Evolutionary conservation across 1,140 invertebrate species (phyloP), one percentile per base, ranked within the genome.

Genomic region (Brachionus sp.): DNA sequence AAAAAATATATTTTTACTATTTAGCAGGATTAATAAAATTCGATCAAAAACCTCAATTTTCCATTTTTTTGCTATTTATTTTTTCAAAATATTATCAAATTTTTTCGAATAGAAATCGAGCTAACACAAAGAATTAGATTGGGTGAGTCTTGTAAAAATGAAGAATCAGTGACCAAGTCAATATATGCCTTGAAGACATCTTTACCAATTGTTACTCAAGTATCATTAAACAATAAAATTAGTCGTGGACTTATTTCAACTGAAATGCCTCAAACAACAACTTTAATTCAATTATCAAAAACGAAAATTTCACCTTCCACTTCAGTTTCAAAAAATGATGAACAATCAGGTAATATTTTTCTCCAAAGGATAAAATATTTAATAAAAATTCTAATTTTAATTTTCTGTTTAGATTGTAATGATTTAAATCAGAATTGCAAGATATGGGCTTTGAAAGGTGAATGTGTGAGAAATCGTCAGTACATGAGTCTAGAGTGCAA

Each of bases 401-500:
- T 10, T 33, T 64, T 64, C 7, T 35, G 37, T 16, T 73, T 23
- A 75, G 70, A 46, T 25, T 75, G 70, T 75, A 25, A 29, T 25
- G 44, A 75, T 46, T 23, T 19, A 25, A 75, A 75, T 12, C 23
- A 75, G 44, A 75, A 75, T 29, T 75, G 70, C 29, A 12, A 75
- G 33, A 46, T 29, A 0, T 75, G 70, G 70, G 70, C 70, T 25
- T 46, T 75, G 13, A 75, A 75, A 46, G 70, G 42, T 44, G 70
- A 75, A 46, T 75, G 70, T 13, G 16, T 10, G 9, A 23, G 70
- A 46, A 75, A 75, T 46, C 39, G 70, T 46, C 70, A 75, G 44
- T 75, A 75, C 44, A 75, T 75, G 70, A 75, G 37, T 29, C 4
- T 50, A 13, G 70, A 75, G n/a, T 75, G 70, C 25, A 75, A 75